Percentiles rank a stretch among this genome's conserved stretches.
Conservation (phyloP, 2,113 vertebrate genomes). For the Onychostruthus taczanowskii region DNA sequence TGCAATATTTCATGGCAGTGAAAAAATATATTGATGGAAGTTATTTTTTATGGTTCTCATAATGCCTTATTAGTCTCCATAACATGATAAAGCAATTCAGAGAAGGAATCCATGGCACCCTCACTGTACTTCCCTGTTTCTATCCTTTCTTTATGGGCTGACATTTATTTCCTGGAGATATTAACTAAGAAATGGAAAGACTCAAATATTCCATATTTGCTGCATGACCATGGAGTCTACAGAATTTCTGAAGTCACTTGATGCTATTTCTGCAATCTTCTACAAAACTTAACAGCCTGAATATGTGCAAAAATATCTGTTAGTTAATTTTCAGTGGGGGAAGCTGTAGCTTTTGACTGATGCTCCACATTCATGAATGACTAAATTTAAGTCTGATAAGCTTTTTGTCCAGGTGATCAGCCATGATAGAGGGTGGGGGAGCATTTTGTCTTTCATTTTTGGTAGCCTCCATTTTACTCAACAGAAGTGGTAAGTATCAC, state of each 20-base stretch:
- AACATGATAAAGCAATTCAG: not conserved
- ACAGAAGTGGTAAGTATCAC: not conserved
- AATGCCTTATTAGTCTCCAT: not conserved
- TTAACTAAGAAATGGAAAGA: not conserved
- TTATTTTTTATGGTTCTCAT: not conserved
- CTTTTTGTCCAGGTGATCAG: not conserved
- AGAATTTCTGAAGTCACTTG: not conserved
- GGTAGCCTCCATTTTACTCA: not conserved
- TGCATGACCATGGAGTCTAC: not conserved
- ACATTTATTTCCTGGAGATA: not conserved
- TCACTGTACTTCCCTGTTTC: not conserved
- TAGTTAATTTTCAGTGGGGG: not conserved
- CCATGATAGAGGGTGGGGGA: not conserved
- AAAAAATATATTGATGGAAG: not conserved
- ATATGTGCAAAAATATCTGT: not conserved
- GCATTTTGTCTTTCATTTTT: not conserved
- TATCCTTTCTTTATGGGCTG: not conserved
- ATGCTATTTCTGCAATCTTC: not conserved
- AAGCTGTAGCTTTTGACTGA: not conserved
- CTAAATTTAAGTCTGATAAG: not conserved
- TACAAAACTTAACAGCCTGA: not conserved
- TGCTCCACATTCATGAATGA: not conserved
- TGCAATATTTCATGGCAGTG: not conserved
- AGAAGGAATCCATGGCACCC: not conserved
- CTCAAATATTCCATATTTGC: not conserved